These are phyloP conservation scores for Lepus timidus DNA, from an alignment of 2,113 vertebrate species.

Conservation along the genomic window DNA sequence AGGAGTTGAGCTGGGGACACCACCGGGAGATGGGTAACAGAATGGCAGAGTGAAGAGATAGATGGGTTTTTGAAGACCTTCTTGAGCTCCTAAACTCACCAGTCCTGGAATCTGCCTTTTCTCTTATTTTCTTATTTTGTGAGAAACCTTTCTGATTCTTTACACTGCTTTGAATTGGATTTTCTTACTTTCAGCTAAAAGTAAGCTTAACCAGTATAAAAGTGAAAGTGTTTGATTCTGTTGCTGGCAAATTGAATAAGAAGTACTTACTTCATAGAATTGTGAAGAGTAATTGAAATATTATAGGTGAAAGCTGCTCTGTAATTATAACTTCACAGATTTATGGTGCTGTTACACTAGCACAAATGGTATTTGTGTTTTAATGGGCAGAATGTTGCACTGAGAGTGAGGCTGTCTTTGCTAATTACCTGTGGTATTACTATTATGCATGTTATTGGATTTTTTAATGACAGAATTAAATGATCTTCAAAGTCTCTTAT, in stretches of 20 bases:
- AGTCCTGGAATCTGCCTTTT: neutral
- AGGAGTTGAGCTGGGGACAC: neutral
- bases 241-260: slow-evolving; percentile 30
- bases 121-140: neutral
- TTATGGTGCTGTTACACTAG: slow-evolving; percentile 2
- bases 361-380: neutral
- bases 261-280: neutral
- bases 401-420: slow-evolving; percentile 9
- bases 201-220: neutral
- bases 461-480: slow-evolving; percentile 54
- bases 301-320: slow-evolving; percentile 1
- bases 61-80: neutral
- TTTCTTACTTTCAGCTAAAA: slow-evolving; percentile 45
- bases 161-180: neutral
- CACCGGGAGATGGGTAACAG: neutral
- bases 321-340: neutral
- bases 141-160: slow-evolving; percentile 29
- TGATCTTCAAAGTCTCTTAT: slow-evolving; percentile 38
- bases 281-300: slow-evolving; percentile 14
- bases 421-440: slow-evolving; percentile 17
- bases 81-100: neutral
- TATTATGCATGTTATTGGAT: neutral
- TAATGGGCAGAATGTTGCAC: neutral
- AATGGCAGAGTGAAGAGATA: neutral
- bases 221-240: neutral